Percentiles rank a stretch among this genome's conserved stretches.
These are phyloP conservation scores for Campaea margaritaria DNA, from an alignment of 2,888 invertebrate genomes.

Conservation along the genomic window DNA sequence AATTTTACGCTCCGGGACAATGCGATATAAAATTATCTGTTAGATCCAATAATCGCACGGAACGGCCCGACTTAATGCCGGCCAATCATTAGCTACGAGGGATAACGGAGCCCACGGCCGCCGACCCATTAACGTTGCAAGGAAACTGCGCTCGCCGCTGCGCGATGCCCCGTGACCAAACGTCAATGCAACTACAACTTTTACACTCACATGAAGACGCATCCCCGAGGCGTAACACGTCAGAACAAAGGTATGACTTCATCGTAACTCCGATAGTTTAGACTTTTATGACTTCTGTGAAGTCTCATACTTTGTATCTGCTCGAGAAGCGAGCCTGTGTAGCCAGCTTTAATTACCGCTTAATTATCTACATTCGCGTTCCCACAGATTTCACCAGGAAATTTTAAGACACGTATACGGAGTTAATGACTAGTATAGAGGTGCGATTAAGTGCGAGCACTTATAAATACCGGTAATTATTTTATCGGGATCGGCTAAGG, in stretches of 20 bases:
- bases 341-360: conserved; percentile 57
- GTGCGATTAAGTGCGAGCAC: conserved; percentile 74
- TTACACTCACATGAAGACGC: conserved; percentile 58
- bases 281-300: conserved; percentile 67
- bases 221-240: conserved; percentile 67
- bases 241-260: conserved; percentile 80
- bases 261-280: conserved; percentile 69
- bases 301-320: conserved; percentile 44
- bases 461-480: conserved; percentile 82
- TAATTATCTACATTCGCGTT: conserved; percentile 63
- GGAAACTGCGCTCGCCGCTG: conserved; percentile 61
- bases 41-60: conserved; percentile 85
- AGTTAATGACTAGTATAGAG: conserved; percentile 67
- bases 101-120: conserved; percentile 82
- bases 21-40: conserved; percentile 85
- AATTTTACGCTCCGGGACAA: conserved; percentile 85
- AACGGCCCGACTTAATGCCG: conserved; percentile 83
- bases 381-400: conserved; percentile 68
- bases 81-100: conserved; percentile 85
- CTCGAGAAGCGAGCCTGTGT: conserved; percentile 32
- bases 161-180: conserved; percentile 82
- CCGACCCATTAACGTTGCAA: conserved; percentile 66
- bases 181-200: conserved; percentile 77
- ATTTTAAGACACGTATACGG: conserved; percentile 59
- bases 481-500: conserved; percentile 78